Base-by-base conservation (phyloP, 2,113 vertebrate species). In the Poicephalus gulielmi region DNA sequence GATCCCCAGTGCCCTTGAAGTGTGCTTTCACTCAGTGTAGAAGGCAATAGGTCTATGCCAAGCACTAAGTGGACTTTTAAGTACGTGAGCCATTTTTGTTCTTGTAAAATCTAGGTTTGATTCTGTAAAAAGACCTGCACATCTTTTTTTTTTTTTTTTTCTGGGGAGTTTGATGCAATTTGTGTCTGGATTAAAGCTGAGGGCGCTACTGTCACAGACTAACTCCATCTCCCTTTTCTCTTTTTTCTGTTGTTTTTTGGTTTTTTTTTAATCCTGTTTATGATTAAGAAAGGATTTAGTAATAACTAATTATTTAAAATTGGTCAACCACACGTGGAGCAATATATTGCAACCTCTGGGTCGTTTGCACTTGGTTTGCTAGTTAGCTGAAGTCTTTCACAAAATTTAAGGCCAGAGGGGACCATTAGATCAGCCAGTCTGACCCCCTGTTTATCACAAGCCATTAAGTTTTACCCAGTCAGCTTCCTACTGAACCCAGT, bases 1-100 rank as follows among this genome's bases (percentile, higher is more conserved):
- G 97, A 98, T 97, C 96, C 95, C 87, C 67, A 93, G 81, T 88
- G 91, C 95, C 96, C 97, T 97, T 97, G 96, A 96, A 98, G 96
- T 96, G 92, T 94, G 83, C 97, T 96, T 97, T 83, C 78, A 46
- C 77, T 96, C 83, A 83, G 62, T 80, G 88, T 90, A 97, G 94
- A 97, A 95, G 96, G 74, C 57, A 96, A 86, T 63, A 94, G 70
- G 46, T 94, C 67, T 88, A 97, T 95, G 97, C 96, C 95, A 97
- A 97, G 94, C 7, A 1, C 73, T 97, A 96, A 97, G 95, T 92
- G 89, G 85, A 91, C 94, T 97, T 98, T 97, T 91, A 97, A 96
- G 86, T 95, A 84, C 13, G 69, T 90, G 93, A 95, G 84, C 52
- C 87, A 90, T 97, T 97, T 95, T 94, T 64, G 78, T 96, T 93